Conservation (phyloP, 2,888 invertebrate species). For the Hyalella azteca region DNA sequence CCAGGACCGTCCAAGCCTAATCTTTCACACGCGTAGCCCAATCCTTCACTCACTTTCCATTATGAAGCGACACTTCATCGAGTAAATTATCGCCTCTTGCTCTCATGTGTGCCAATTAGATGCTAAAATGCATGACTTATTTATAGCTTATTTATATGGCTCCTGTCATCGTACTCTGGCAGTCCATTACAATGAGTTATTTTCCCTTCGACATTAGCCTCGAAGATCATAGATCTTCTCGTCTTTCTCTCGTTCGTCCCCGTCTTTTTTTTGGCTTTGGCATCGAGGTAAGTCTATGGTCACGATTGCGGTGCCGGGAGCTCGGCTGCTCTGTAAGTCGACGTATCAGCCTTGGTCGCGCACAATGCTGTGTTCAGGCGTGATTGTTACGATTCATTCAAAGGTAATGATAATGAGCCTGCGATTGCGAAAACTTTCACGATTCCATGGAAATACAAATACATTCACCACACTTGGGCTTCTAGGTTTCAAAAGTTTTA, state of each 20-base stretch:
- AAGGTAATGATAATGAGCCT: too few relatives aligned
- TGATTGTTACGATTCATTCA: too few relatives aligned
- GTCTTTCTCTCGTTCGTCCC: background rate
- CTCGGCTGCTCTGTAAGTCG: background rate
- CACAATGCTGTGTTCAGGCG: background rate
- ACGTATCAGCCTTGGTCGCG: background rate
- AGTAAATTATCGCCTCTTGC: conserved; percentile 6
- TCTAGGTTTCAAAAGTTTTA: too few relatives aligned
- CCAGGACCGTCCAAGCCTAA: background rate
- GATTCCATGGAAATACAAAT: too few relatives aligned
- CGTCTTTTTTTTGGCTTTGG: background rate
- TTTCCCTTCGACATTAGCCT: background rate
- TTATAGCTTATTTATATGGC: conserved; percentile 34
- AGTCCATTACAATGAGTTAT: conserved; percentile 29
- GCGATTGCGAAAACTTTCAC: too few relatives aligned
- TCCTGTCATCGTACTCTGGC: background rate
- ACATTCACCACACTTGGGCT: too few relatives aligned
- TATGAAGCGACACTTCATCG: background rate
- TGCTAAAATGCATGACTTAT: conserved; percentile 37
- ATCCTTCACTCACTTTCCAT: background rate
- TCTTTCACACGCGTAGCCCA: background rate
- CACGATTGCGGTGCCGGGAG: background rate
- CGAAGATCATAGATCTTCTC: conserved; percentile 27
- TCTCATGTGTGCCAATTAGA: conserved; percentile 14
- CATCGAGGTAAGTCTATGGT: background rate